Percentiles rank a stretch among this genome's conserved stretches.
Evolutionary conservation across 2,797 vertebrate species (phyloP).

Genomic region (Allobates femoralis): DNA sequence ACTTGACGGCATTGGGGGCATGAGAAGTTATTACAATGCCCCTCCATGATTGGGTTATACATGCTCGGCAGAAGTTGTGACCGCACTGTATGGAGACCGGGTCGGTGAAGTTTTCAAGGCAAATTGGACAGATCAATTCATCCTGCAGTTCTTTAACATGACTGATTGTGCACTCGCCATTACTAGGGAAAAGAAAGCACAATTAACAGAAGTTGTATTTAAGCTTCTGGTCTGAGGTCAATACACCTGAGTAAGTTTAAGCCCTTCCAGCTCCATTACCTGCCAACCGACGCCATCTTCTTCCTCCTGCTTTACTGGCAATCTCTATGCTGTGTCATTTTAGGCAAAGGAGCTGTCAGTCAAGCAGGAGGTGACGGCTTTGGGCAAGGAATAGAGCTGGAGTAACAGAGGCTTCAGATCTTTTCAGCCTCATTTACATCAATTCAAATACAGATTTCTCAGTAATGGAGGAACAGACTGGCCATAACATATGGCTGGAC

Average conservation of each 20-base stretch:
- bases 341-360: no score
- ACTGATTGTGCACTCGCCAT: conserved; percentile 66
- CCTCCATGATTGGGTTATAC: conserved; percentile 76
- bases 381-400: no score
- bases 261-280: neutral
- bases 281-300: no score
- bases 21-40: conserved; percentile 68
- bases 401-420: no score
- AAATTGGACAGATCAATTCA: conserved; percentile 75
- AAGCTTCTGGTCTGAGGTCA: neutral
- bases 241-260: neutral
- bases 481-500: no score
- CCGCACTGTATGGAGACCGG: conserved; percentile 75
- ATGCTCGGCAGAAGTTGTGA: conserved; percentile 76
- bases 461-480: no score
- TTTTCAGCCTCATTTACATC: no score
- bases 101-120: conserved; percentile 74
- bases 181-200: conserved; percentile 9
- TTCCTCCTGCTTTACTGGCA: no score
- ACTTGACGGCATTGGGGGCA: conserved; percentile 77
- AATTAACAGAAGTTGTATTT: neutral
- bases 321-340: no score
- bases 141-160: conserved; percentile 71
- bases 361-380: no score
- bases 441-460: no score